phyloP scores from a whole-genome alignment of 2,113 vertebrate species.

The Perca fluviatilis region DNA sequence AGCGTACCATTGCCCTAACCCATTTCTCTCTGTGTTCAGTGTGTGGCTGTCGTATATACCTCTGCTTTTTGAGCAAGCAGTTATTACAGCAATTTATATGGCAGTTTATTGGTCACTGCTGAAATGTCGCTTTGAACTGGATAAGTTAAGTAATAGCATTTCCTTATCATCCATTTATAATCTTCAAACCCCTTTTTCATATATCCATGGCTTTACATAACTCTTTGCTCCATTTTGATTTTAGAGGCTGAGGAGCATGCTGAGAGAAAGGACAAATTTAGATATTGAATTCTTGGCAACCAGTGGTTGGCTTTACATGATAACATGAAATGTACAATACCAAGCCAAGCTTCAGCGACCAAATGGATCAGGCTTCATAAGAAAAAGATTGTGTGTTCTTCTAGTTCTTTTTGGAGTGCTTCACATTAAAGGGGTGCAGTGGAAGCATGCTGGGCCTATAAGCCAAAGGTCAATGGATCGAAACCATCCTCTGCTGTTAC shows the following conservation, averaged over 20 bases:
- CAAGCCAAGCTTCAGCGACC: too few species aligned
- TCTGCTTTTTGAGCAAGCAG: background rate
- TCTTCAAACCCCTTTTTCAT: background rate
- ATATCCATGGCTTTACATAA: background rate
- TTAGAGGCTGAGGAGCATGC: too few species aligned
- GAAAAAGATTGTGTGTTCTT: too few species aligned
- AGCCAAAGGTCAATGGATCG: background rate
- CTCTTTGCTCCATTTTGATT: background rate
- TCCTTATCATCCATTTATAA: background rate
- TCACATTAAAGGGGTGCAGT: too few species aligned
- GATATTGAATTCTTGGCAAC: too few species aligned
- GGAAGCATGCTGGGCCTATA: background rate
- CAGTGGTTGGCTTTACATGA: too few species aligned
- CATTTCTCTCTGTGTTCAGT: background rate
- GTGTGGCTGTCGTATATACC: background rate
- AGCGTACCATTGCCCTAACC: too few species aligned
- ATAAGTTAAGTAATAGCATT: background rate
- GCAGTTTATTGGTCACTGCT: background rate
- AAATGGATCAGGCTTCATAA: too few species aligned
- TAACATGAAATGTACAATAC: too few species aligned
- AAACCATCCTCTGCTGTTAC: background rate
- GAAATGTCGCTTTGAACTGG: background rate
- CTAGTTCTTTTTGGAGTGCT: too few species aligned
- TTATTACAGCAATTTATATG: background rate
- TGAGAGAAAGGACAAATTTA: too few species aligned